A percentile compares a stretch with the other conserved stretches of the same genome.
Conservation (phyloP, 2,888 invertebrate species). For the Belgica antarctica region DNA sequence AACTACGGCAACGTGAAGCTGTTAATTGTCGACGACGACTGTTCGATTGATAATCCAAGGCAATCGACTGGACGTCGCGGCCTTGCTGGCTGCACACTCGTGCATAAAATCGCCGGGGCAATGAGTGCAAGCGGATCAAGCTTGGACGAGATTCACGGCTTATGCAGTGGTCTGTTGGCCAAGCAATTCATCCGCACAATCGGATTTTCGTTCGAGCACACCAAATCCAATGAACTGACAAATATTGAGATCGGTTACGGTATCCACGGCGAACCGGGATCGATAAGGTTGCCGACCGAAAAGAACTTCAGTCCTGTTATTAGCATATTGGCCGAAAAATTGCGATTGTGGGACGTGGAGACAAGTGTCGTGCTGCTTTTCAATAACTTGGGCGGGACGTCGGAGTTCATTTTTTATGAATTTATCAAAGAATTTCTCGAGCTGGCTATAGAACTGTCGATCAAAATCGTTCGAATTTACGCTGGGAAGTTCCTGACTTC, state of each 20-base stretch:
- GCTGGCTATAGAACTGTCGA: conserved; percentile 45
- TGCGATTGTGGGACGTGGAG: conserved; percentile 46
- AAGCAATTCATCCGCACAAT: conserved; percentile 51
- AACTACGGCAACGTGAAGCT: conserved; percentile 61
- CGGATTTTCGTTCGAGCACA: conserved; percentile 48
- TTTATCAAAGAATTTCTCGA: conserved; percentile 44
- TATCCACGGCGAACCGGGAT: conserved; percentile 60
- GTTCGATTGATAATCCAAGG: conserved; percentile 56
- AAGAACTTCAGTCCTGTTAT: conserved; percentile 57
- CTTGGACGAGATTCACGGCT: conserved; percentile 59
- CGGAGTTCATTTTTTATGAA: conserved; percentile 57
- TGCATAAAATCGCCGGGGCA: conserved; percentile 70
- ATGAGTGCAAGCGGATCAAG: conserved; percentile 64
- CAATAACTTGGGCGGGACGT: conserved; percentile 76
- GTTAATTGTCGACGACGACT: conserved; percentile 69
- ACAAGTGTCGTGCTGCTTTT: conserved; percentile 63
- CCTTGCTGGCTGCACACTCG: conserved; percentile 59
- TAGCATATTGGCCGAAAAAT: conserved; percentile 57
- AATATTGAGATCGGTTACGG: conserved; percentile 67
- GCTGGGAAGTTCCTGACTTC: conserved; percentile 66
- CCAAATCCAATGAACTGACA: neutral
- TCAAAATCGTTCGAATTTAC: conserved; percentile 49
- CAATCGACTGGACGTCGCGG: conserved; percentile 65
- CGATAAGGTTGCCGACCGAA: conserved; percentile 55
- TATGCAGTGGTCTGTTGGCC: conserved; percentile 56